Evolutionary conservation across 2,113 vertebrate genomes (phyloP).

Genomic region (Felis chaus): DNA sequence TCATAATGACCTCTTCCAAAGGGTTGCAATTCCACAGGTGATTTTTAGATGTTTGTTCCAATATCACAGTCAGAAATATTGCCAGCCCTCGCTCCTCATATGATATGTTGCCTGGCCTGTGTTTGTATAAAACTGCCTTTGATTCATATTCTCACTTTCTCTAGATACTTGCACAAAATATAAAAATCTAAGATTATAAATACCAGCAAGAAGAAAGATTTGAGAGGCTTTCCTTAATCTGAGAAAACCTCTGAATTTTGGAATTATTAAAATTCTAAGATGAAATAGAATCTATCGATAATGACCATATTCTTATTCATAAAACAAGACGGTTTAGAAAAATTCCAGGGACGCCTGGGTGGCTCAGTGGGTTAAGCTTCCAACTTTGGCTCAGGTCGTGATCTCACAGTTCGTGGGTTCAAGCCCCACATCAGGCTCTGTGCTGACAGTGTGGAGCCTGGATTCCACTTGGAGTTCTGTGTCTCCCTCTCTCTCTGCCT

Average conservation of each 20-base stretch:
- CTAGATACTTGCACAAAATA: background rate
- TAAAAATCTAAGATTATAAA: background rate
- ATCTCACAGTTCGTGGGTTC: too few relatives aligned
- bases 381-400: too few relatives aligned
- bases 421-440: too few relatives aligned
- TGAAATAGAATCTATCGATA: background rate
- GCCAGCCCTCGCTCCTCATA: background rate
- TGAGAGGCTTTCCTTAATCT: background rate
- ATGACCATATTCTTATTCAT: background rate
- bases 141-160: background rate
- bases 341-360: background rate
- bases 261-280: background rate
- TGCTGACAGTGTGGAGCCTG: too few relatives aligned
- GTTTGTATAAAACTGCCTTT: background rate
- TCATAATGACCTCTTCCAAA: background rate
- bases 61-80: background rate
- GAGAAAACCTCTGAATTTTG: conserved; percentile 12
- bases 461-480: too few relatives aligned
- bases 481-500: too few relatives aligned
- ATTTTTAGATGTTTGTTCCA: background rate
- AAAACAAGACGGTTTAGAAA: background rate
- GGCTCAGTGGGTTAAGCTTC: too few relatives aligned
- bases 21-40: background rate
- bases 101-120: background rate
- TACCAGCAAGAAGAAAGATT: background rate